A percentile compares a stretch with the other conserved stretches of the same genome.
These are phyloP conservation scores for Orthosia gothica DNA, from an alignment of 2,888 invertebrate species.

Conservation along the genomic window DNA sequence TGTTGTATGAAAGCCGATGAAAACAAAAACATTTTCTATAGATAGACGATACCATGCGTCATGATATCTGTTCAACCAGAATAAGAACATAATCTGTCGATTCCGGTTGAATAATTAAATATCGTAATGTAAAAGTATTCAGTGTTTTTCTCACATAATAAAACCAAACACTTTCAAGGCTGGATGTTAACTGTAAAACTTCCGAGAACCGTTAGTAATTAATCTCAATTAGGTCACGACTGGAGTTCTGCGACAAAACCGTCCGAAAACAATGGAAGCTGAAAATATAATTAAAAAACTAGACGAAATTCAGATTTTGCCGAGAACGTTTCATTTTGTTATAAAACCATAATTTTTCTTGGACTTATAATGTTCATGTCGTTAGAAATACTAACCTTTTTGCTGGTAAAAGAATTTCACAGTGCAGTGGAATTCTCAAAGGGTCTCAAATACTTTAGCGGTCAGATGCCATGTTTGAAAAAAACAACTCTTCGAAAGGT, in stretches of 20 bases:
- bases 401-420: conserved; percentile 14
- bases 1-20: neutral
- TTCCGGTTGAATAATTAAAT: neutral
- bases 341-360: conserved; percentile 10
- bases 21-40: neutral
- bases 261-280: conserved; percentile 14
- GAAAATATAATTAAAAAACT: conserved; percentile 17
- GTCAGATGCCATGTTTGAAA: conserved; percentile 21
- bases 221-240: conserved; percentile 22
- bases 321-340: neutral
- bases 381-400: conserved; percentile 19
- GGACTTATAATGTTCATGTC: neutral
- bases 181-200: neutral
- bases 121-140: neutral
- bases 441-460: conserved; percentile 33
- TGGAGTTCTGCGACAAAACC: neutral
- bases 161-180: neutral
- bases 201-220: conserved; percentile 5
- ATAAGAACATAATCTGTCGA: too few species aligned
- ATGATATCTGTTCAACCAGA: too few species aligned
- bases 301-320: neutral
- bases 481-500: conserved; percentile 1
- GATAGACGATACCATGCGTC: neutral
- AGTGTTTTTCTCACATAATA: neutral
- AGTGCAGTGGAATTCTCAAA: conserved; percentile 23